A percentile compares a stretch with the other conserved stretches of the same genome.
Evolutionary conservation across 92 coral and sea anemone genomes (phyloP).

Genomic region (Umimayanthus kanabou): DNA sequence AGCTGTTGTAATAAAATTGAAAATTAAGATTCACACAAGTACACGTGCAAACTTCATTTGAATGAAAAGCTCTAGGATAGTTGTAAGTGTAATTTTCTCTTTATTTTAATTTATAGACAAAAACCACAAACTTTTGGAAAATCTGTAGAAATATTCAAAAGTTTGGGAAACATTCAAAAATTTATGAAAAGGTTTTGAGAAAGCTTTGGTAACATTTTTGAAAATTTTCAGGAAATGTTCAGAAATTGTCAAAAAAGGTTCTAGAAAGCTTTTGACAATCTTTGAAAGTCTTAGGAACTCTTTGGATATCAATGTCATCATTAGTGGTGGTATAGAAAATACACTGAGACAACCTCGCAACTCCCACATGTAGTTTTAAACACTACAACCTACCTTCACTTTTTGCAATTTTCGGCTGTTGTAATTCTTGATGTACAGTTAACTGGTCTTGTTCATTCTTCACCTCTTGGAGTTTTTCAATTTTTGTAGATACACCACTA

Average conservation of each 20-base stretch:
- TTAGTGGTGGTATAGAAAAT: too few relatives aligned
- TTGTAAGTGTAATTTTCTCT: neutral
- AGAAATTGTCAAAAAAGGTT: too few relatives aligned
- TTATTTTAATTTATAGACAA: too few relatives aligned
- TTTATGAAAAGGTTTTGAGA: too few relatives aligned
- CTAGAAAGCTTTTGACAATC: too few relatives aligned
- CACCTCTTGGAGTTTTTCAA: conserved; percentile 3
- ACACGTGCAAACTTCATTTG: neutral
- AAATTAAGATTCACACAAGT: neutral
- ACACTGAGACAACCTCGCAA: too few relatives aligned
- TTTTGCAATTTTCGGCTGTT: neutral
- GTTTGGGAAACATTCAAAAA: neutral
- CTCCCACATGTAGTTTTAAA: too few relatives aligned
- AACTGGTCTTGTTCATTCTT: neutral
- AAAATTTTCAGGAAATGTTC: too few relatives aligned
- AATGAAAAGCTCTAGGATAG: neutral
- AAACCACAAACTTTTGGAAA: neutral
- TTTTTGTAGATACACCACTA: neutral
- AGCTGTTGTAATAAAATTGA: neutral
- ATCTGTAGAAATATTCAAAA: too few relatives aligned
- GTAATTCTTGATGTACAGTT: neutral
- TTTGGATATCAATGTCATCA: too few relatives aligned
- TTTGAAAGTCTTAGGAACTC: too few relatives aligned
- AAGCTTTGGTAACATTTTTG: too few relatives aligned
- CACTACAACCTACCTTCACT: neutral